These are phyloP conservation scores for Coracias cyanogaster DNA, from an alignment of 2,797 vertebrate species.

Conservation along the genomic window DNA sequence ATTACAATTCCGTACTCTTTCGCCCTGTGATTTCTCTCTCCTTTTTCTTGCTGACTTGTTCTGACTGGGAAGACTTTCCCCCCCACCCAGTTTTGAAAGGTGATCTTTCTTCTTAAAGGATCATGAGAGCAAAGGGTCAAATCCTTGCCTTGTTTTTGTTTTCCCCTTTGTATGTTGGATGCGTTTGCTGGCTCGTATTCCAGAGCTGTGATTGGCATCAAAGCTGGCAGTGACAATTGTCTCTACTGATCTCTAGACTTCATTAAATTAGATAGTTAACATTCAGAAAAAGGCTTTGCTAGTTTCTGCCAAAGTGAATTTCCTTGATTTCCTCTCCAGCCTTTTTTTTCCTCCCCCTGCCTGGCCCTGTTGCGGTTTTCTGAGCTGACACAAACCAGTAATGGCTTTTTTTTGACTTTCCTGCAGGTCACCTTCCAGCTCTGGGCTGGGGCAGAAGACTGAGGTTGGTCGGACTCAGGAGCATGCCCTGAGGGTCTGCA, in stretches of 20 bases:
- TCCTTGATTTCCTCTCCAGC: constrained; percentile 52
- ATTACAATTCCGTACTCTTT: background rate
- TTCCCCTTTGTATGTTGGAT: background rate
- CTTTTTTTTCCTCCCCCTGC: background rate
- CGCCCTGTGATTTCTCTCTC: background rate
- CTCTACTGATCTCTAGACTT: constrained; percentile 60
- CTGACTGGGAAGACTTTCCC: background rate
- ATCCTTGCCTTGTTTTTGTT: constrained; percentile 51
- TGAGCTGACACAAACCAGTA: constrained; percentile 40
- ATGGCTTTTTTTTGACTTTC: background rate
- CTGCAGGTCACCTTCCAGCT: constrained; percentile 17
- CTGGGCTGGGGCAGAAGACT: background rate
- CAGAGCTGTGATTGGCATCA: constrained; percentile 31
- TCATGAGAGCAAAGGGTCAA: constrained; percentile 28
- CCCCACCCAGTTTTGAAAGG: background rate
- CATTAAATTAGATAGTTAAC: constrained; percentile 69
- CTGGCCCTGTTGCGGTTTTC: constrained; percentile 22
- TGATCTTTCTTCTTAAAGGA: constrained; percentile 18
- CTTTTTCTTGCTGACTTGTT: background rate
- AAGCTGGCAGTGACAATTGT: constrained; percentile 70
- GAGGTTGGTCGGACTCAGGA: background rate
- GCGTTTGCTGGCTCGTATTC: background rate
- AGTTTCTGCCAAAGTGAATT: constrained; percentile 68
- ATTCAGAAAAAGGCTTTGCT: constrained; percentile 62
- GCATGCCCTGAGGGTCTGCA: background rate